Evolutionary conservation across 2,888 invertebrate genomes (phyloP), one percentile per base, ranked within the genome.

Genomic region (Caenorhabditis virilis): DNA sequence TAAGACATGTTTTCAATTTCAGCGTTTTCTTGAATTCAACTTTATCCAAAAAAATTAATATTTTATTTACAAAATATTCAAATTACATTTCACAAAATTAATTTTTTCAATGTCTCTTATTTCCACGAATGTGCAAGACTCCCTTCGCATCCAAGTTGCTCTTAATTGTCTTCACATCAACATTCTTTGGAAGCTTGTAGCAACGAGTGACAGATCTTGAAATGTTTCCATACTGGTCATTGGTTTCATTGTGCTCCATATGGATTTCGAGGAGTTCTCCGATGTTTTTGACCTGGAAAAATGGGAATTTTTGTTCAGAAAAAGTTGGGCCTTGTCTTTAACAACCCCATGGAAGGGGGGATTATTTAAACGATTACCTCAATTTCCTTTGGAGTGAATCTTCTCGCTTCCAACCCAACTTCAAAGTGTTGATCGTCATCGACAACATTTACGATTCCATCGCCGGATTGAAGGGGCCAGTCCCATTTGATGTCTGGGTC

Each of bases 381-480:
- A 57, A 78, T 77, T 49, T 78, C 78, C 39, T 78, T 77, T 9
- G 78, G 76, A 2, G 64, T 59, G 58, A 78, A 78, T 49, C 72
- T 70, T 18, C 66, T 66, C 15, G 74, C 76, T 51, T 78, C 79
- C n/a, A 78, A 73, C 1, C 75, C 74, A 20, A 78, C 78, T 53
- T 78, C 76, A 62, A 78, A 77, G 53, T 77, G 74, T 1, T 71
- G 61, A 30, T 65, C 69, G 41, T 75, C 76, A 53, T 77, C 77
- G 54, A 50, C 35, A 23, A 78, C 74, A 57, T 51, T 55, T 39
- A 79, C 78, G 36, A 78, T 70, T 22, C 78, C 78, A 56, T 78
- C 78, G 38, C 69, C 70, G 22, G 70, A 69, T 51, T 79, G 79
- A 45, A 78, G 65, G n/a, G 78, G 78, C 78, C 78, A 79, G 54